These are phyloP conservation scores for Anadara kagoshimensis DNA, from an alignment of 1,140 invertebrate genomes.

Conservation along the genomic window DNA sequence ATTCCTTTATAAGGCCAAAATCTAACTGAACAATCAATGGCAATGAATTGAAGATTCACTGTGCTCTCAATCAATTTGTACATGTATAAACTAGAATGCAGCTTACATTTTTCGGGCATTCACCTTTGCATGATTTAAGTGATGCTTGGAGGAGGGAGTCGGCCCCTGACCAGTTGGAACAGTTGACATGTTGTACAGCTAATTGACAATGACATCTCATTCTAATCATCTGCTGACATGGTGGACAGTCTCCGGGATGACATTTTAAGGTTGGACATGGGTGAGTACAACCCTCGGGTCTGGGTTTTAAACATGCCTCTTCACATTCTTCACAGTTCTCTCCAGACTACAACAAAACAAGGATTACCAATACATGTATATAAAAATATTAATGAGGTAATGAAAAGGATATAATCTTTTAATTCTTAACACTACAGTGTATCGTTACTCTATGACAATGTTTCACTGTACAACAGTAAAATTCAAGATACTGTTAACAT, in stretches of 20 bases:
- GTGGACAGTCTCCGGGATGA: slow-evolving; percentile 79
- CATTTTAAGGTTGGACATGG: slow-evolving; percentile 82
- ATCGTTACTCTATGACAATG: neutral
- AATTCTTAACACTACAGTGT: no score
- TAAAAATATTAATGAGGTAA: neutral
- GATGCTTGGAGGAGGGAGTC: slow-evolving; percentile 74
- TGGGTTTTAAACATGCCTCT: slow-evolving; percentile 79
- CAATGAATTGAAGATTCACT: no score
- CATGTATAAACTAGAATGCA: neutral
- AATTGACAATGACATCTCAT: slow-evolving; percentile 87
- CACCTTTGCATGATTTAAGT: slow-evolving; percentile 85
- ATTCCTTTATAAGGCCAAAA: neutral
- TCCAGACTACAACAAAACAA: slow-evolving; percentile 66
- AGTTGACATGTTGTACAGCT: slow-evolving; percentile 83
- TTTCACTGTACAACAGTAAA: neutral
- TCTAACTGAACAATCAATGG: no score
- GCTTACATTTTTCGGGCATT: slow-evolving; percentile 88
- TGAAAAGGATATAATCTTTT: no score
- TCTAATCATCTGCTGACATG: slow-evolving; percentile 83
- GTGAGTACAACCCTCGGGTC: slow-evolving; percentile 87
- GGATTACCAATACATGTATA: neutral
- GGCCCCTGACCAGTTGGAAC: slow-evolving; percentile 79
- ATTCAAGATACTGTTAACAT: neutral
- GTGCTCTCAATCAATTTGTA: no score
- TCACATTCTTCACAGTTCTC: slow-evolving; percentile 84